A percentile compares a stretch with the other conserved stretches of the same genome.
Conservation (phyloP, 2,888 invertebrate genomes). For the Dinocampus coccinellae region DNA sequence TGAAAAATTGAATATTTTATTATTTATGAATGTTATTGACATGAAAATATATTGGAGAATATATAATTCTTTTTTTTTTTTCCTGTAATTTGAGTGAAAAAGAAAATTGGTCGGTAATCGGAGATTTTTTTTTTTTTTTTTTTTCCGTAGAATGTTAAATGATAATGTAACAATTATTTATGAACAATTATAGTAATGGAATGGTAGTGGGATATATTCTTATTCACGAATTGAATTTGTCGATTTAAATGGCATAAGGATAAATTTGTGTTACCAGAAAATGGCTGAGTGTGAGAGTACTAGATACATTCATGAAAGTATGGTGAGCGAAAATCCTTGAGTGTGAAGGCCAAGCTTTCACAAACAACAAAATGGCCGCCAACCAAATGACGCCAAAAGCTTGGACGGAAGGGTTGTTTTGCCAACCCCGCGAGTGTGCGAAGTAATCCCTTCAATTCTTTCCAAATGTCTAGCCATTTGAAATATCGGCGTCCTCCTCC, state of each 20-base stretch:
- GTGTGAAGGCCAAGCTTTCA: conserved; percentile 59
- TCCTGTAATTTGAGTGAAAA: background rate
- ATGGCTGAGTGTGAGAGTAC: background rate
- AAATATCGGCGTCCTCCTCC: conserved; percentile 55
- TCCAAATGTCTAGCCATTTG: conserved; percentile 61
- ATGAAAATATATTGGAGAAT: background rate
- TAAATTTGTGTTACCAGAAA: background rate
- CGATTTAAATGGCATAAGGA: background rate
- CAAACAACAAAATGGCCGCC: conserved; percentile 67
- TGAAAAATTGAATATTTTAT: background rate
- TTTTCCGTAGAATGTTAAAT: background rate
- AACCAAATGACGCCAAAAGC: conserved; percentile 50
- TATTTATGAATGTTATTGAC: background rate
- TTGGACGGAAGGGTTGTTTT: conserved; percentile 61
- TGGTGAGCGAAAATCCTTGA: conserved; percentile 34
- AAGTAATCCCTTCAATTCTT: conserved; percentile 49
- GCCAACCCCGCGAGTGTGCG: conserved; percentile 42
- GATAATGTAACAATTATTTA: background rate
- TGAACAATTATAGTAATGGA: conserved; percentile 18
- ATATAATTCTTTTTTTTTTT: no score
- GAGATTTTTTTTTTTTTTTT: background rate
- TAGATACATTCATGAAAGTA: background rate
- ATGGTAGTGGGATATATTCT: background rate
- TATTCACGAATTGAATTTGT: background rate
- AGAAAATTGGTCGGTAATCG: background rate